A percentile compares a stretch with the other conserved stretches of the same genome.
Conservation (phyloP, 2,888 invertebrate genomes). For the Mythimna pallens region DNA sequence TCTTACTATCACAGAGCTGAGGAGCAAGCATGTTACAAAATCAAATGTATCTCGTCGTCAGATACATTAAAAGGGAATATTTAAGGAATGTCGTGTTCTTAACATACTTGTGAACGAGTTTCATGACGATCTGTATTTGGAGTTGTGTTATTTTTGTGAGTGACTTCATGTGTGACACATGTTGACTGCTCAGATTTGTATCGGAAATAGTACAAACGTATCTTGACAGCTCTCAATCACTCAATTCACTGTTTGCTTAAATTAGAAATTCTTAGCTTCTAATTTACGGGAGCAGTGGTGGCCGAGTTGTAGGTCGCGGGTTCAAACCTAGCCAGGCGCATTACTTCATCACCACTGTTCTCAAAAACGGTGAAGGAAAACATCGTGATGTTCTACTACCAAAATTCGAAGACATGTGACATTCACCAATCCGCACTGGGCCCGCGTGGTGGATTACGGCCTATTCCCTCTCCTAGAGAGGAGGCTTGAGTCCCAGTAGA, state of each 20-base stretch:
- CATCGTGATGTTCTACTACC: no score
- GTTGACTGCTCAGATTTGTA: conserved; percentile 11
- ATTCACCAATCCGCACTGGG: no score
- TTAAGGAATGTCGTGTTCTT: conserved; percentile 54
- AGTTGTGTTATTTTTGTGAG: conserved; percentile 43
- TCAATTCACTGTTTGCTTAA: background rate
- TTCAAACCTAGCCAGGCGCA: no score
- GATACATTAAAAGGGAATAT: conserved; percentile 52
- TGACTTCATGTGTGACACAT: conserved; percentile 57
- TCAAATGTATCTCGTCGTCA: conserved; percentile 58
- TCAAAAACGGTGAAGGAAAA: no score
- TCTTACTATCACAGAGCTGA: conserved; percentile 40
- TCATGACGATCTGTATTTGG: conserved; percentile 37
- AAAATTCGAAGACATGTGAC: no score
- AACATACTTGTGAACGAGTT: conserved; percentile 33
- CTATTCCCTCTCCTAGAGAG: no score
- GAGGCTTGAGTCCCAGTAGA: no score
- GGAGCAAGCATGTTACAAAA: conserved; percentile 40
- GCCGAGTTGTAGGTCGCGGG: no score
- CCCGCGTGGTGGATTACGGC: no score
- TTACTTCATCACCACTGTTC: no score
- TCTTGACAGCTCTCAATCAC: conserved; percentile 9
- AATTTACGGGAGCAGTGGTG: no score
- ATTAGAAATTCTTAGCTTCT: background rate
- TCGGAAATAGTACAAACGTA: conserved; percentile 11